These are phyloP conservation scores for Onychostoma macrolepis DNA, from an alignment of 2,113 vertebrate genomes.

Conservation along the genomic window DNA sequence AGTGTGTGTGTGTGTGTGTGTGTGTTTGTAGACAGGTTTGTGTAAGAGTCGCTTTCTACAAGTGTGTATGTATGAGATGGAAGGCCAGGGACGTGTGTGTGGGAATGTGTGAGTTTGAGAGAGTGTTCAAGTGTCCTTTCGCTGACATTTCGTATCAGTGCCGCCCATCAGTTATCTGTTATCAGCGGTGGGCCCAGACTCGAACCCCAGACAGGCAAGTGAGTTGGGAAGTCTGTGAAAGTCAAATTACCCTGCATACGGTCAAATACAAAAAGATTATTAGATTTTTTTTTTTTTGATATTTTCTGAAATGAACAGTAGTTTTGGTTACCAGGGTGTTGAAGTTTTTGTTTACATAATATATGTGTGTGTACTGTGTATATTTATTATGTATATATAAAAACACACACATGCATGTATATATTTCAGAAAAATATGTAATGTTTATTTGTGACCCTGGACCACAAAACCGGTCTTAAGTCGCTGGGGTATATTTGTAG, in stretches of 20 bases:
- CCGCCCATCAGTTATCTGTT: slow-evolving; percentile 50
- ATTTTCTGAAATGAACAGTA: neutral
- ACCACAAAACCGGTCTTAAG: too few species aligned
- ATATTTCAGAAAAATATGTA: too few species aligned
- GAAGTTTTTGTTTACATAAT: too few species aligned
- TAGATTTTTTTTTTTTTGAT: neutral
- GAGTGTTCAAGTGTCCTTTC: slow-evolving; percentile 40
- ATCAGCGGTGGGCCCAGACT: slow-evolving; percentile 34
- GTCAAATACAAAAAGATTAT: slow-evolving; percentile 12
- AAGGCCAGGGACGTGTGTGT: slow-evolving; percentile 12
- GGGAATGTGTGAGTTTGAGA: neutral
- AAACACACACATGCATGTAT: too few species aligned
- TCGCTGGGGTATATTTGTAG: too few species aligned
- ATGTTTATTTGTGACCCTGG: too few species aligned
- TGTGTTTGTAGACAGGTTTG: slow-evolving; percentile 19
- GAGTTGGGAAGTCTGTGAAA: slow-evolving; percentile 41
- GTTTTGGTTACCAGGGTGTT: neutral
- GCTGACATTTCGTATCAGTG: slow-evolving; percentile 50
- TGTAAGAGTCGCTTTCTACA: slow-evolving; percentile 40
- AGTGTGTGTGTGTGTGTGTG: slow-evolving; percentile 3
- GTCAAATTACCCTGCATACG: slow-evolving; percentile 30
- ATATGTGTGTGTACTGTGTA: too few species aligned
- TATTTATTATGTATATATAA: too few species aligned
- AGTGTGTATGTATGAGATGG: slow-evolving; percentile 33
- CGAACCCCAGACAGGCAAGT: slow-evolving; percentile 1